Evolutionary conservation across 2,797 vertebrate species (phyloP).

Genomic region (Rousettus madagascariensis): DNA sequence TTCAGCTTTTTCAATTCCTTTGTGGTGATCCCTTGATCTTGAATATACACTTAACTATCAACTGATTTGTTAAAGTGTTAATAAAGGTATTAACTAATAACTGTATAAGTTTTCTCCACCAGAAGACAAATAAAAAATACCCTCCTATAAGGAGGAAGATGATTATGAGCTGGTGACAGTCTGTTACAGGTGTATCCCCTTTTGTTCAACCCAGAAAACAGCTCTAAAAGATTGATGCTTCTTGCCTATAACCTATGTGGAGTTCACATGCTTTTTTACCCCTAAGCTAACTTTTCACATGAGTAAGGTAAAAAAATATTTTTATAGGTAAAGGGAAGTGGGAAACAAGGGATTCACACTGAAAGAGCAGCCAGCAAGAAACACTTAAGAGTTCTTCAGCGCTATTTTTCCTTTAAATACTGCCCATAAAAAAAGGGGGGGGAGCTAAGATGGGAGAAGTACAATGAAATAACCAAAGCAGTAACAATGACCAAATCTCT

Average conservation of each 20-base stretch:
- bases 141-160: not conserved
- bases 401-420: not conserved
- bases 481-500: not conserved
- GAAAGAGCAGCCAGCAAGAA: slow-evolving; percentile 25
- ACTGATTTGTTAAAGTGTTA: slow-evolving; percentile 13
- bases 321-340: not conserved
- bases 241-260: not conserved
- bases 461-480: slow-evolving; percentile 37
- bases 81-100: not conserved
- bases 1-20: not conserved
- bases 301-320: not conserved
- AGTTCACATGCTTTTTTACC: not conserved
- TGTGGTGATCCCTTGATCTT: not conserved
- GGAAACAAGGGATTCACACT: not conserved
- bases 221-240: not conserved
- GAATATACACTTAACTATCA: not conserved
- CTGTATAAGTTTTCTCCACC: not conserved
- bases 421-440: not conserved
- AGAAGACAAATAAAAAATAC: not conserved
- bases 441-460: not conserved
- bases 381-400: not conserved
- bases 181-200: not conserved
- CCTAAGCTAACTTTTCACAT: slow-evolving; percentile 20
- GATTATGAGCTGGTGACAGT: not conserved
- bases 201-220: slow-evolving; percentile 16